phyloP scores from a whole-genome alignment of 2,113 vertebrate species.

The Oryzias curvinotus region DNA sequence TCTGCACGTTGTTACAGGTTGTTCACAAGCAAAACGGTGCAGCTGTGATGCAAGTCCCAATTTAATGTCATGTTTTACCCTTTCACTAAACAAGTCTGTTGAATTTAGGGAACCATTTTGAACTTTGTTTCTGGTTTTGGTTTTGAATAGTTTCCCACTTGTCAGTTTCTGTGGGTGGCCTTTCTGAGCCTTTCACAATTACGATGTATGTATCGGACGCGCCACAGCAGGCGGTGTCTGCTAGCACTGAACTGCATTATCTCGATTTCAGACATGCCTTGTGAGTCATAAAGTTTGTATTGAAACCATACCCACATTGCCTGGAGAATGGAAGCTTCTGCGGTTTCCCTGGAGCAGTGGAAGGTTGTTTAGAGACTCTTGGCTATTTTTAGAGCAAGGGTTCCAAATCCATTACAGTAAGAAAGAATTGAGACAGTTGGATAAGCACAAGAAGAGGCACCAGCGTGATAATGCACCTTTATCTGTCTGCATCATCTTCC shows the following conservation, averaged over 20 bases:
- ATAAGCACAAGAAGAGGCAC: conserved; percentile 60
- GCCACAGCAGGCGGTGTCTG: conserved; percentile 58
- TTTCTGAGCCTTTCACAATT: conserved; percentile 59
- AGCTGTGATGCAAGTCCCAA: too few relatives aligned
- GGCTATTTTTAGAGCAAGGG: conserved; percentile 68
- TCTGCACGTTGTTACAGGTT: too few relatives aligned
- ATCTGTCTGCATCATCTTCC: conserved; percentile 58
- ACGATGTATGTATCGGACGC: conserved; percentile 61
- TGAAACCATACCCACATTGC: conserved; percentile 51
- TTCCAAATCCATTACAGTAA: conserved; percentile 66
- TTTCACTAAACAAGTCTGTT: too few relatives aligned
- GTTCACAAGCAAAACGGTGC: too few relatives aligned
- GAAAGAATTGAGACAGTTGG: conserved; percentile 62
- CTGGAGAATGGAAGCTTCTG: conserved; percentile 49
- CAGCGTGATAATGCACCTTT: conserved; percentile 63
- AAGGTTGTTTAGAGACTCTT: conserved; percentile 58
- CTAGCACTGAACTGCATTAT: conserved; percentile 62
- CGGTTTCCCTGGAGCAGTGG: conserved; percentile 51
- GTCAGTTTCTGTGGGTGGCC: conserved; percentile 30
- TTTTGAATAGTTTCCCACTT: conserved; percentile 23
- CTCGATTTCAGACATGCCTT: conserved; percentile 57
- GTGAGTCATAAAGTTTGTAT: conserved; percentile 64
- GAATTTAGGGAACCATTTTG: too few relatives aligned
- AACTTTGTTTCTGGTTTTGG: conserved; percentile 20
- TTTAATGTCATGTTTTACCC: too few relatives aligned